Percentiles rank a stretch among this genome's conserved stretches.
Evolutionary conservation across 2,888 invertebrate genomes (phyloP).

Genomic region (Tenodera sinensis): DNA sequence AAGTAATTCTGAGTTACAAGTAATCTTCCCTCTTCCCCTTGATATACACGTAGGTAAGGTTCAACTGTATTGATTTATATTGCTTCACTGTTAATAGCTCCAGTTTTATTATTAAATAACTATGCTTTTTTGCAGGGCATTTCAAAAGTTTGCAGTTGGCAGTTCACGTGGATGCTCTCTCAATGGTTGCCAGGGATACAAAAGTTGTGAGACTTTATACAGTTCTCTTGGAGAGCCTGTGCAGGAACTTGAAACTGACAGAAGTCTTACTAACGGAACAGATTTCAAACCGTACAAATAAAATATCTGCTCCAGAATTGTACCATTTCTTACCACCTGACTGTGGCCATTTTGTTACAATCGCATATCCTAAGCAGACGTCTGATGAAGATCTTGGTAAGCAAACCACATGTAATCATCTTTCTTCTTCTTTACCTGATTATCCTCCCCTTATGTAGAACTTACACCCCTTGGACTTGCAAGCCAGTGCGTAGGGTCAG

Average conservation of each 20-base stretch:
- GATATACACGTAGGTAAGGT: too few species aligned
- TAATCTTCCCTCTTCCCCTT: too few species aligned
- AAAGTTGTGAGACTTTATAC: constrained; percentile 64
- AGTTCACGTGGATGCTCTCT: constrained; percentile 65
- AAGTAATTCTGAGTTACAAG: too few species aligned
- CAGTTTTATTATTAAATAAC: too few species aligned
- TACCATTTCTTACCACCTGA: constrained; percentile 71
- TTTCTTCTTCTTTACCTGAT: too few species aligned
- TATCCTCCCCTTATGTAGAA: too few species aligned
- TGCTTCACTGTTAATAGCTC: too few species aligned
- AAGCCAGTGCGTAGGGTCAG: too few species aligned
- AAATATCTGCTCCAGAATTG: constrained; percentile 56
- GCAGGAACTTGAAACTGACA: constrained; percentile 62
- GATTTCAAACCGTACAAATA: constrained; percentile 40
- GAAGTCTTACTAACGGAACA: constrained; percentile 61
- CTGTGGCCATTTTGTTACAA: constrained; percentile 73
- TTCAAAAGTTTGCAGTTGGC: constrained; percentile 56
- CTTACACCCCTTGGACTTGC: too few species aligned
- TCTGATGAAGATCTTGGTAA: constrained; percentile 67
- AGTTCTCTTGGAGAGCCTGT: constrained; percentile 70
- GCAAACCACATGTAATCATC: constrained; percentile 33
- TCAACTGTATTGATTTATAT: too few species aligned
- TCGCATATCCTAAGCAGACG: constrained; percentile 63
- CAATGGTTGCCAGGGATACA: constrained; percentile 64
- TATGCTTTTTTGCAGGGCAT: constrained; percentile 37